These are phyloP conservation scores for Melanotaenia boesemani DNA, from an alignment of 2,797 vertebrate genomes.

Conservation along the genomic window DNA sequence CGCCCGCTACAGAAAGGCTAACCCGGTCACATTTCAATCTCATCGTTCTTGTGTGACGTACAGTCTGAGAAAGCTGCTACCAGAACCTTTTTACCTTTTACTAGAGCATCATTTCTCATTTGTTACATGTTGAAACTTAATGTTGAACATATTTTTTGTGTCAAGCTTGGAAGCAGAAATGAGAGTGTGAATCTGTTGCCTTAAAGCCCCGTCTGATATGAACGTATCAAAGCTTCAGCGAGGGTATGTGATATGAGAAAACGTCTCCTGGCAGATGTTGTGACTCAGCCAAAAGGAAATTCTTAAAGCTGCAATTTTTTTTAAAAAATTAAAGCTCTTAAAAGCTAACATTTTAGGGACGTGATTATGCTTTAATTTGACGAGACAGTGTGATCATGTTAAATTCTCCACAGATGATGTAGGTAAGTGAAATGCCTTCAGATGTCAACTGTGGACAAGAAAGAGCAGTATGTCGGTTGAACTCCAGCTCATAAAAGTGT, in stretches of 20 bases:
- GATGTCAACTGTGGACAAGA: conserved; percentile 20
- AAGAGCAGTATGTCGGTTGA: not conserved
- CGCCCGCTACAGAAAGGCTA: not conserved
- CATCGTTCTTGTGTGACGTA: conserved; percentile 10
- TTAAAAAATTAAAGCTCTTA: not conserved
- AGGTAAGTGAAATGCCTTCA: conserved; percentile 3
- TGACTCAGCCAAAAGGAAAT: conserved; percentile 23
- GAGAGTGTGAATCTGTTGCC: not conserved
- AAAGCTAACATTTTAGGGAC: conserved; percentile 17
- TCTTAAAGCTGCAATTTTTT: not conserved
- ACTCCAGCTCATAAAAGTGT: not conserved
- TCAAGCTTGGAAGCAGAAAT: not conserved
- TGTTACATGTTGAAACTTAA: not conserved
- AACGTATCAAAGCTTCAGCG: conserved; percentile 15
- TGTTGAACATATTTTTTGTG: not conserved
- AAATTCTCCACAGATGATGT: conserved; percentile 8
- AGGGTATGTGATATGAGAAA: not conserved
- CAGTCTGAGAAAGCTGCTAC: not conserved
- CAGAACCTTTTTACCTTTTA: conserved; percentile 9
- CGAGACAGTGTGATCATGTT: conserved; percentile 2
- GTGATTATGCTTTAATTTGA: conserved; percentile 30
- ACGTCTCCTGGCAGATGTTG: conserved; percentile 1
- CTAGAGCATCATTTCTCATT: not conserved
- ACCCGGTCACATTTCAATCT: conserved; percentile 19
- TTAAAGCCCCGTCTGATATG: conserved; percentile 9